Conservation (phyloP, 2,797 vertebrate species). For the Schizopygopsis pylzovi region DNA sequence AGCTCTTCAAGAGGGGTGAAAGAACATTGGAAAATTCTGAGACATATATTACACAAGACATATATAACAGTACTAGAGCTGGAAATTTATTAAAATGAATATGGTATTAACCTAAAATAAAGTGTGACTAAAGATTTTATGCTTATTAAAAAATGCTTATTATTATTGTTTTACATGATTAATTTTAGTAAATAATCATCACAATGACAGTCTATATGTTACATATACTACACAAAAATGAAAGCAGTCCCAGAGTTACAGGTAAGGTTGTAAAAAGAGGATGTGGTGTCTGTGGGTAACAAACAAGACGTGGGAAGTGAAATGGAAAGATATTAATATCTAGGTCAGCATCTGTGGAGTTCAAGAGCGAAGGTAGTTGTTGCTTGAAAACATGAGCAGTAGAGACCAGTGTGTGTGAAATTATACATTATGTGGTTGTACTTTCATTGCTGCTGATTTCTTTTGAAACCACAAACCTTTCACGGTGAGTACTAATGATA, state of each 20-base stretch:
- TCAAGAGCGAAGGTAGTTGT: background rate
- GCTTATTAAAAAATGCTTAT: background rate
- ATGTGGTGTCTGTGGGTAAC: constrained; percentile 38
- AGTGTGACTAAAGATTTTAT: no score
- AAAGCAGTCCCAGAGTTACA: background rate
- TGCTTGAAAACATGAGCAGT: constrained; percentile 4
- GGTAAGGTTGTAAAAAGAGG: constrained; percentile 7
- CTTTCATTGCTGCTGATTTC: background rate
- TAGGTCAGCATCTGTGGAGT: constrained; percentile 30
- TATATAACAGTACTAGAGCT: background rate
- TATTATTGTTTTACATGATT: no score
- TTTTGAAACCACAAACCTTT: background rate
- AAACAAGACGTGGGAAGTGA: constrained; percentile 18
- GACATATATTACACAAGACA: background rate
- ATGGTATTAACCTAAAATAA: background rate
- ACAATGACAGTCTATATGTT: background rate
- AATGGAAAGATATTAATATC: constrained; percentile 43
- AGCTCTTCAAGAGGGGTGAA: constrained; percentile 27
- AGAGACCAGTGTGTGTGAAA: background rate
- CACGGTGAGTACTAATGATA: background rate
- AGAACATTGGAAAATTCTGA: background rate
- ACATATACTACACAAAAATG: background rate
- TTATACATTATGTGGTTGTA: background rate
- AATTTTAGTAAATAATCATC: background rate
- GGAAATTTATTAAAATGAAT: background rate